Base-by-base conservation (phyloP, 2,113 vertebrate species). In the Brachionichthys hirsutus region DNA sequence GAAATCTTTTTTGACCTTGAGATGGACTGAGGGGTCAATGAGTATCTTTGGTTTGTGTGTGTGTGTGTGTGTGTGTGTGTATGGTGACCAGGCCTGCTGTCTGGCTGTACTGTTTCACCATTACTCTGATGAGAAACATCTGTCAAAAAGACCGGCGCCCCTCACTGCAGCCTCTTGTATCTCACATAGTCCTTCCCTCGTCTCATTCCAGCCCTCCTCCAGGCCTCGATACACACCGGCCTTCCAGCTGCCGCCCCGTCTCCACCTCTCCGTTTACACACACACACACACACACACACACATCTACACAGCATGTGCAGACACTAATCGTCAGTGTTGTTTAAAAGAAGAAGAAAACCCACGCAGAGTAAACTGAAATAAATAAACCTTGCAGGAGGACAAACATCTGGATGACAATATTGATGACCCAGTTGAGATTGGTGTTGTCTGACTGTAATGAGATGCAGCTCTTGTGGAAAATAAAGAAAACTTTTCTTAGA, bases 51-150 rank as follows among this genome's bases (percentile, higher is more conserved):
- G 71, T 79, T 81, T 65, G 57, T 40, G 22, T 34, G 54, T 54
- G 43, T 57, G 48, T 59, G 55, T 24, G 57, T 60, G 35, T 63
- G 45, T 57, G 45, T 61, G 57, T 57, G 64, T 73, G 63, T 54
- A 54, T 75, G 66, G 70, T 75, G 69, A 76, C 76, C 84, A 82
- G 76, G 81, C 67, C 77, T 78, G 52, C 47, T 83, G 63, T 79
- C 72, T 22, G 58, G 58, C 70, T 85, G 71, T 43, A 73, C 59
- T 73, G 77, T 69, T 81, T 72, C 70, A 56, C 67, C 51, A 63
- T 58, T 43, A 58, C 64, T 81, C 57, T 82, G 88, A 89, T 88
- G 85, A 82, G 79, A 89, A 90, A 87, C 87, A 90, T 88, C 84
- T 89, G 89, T 84, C 88, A 89, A 87, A 79, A 86, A 77, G 75